Conservation (phyloP, 2,797 vertebrate species). For the Molothrus ater region DNA sequence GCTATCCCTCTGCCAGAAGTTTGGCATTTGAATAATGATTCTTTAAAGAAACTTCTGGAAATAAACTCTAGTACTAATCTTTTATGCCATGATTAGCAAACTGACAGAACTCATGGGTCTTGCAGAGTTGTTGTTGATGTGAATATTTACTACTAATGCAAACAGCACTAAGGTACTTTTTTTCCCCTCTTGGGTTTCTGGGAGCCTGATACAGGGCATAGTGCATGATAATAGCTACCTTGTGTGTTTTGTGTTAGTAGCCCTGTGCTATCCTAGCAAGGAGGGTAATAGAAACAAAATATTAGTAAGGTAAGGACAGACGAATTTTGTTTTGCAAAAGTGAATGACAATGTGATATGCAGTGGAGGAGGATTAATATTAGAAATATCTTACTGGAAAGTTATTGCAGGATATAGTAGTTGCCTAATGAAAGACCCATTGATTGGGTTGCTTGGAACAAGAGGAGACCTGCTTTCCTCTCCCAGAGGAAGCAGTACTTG, state of each 20-base stretch:
- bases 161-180: background rate
- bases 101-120: background rate
- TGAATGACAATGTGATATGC: background rate
- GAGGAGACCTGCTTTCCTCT: background rate
- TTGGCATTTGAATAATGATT: background rate
- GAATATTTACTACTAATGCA: background rate
- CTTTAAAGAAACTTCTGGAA: background rate
- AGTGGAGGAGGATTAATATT: background rate
- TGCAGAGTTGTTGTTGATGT: background rate
- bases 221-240: background rate
- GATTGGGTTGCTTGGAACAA: background rate
- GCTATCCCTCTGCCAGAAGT: background rate
- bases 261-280: background rate
- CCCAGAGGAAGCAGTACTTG: background rate
- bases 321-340: background rate
- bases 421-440: background rate
- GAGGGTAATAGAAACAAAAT: background rate
- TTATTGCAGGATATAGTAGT: background rate
- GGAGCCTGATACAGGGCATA: background rate
- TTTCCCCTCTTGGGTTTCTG: accelerated
- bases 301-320: background rate
- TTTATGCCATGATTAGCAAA: background rate
- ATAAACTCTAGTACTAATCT: background rate
- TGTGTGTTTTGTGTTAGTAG: background rate
- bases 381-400: background rate